phyloP scores from a whole-genome alignment of 1,140 invertebrate genomes.

The Leptinotarsa lineolata region DNA sequence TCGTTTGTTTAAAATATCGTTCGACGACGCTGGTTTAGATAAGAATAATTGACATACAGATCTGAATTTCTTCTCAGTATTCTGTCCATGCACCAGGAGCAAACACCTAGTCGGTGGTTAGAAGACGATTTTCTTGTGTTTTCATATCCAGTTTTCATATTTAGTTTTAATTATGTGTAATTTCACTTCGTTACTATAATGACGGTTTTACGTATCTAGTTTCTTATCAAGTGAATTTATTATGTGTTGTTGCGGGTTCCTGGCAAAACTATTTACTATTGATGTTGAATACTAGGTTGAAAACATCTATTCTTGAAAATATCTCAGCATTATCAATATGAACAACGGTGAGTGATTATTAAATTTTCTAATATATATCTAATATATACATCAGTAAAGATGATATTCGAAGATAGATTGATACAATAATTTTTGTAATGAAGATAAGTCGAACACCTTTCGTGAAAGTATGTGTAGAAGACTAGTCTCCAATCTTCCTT shows the following conservation, averaged over 20 bases:
- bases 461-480: too few species aligned
- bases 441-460: too few species aligned
- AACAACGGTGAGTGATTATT: too few species aligned
- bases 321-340: too few species aligned
- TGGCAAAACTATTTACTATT: too few species aligned
- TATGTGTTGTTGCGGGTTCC: not conserved
- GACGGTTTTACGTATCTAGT: not conserved
- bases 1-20: not conserved
- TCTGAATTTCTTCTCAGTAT: not conserved
- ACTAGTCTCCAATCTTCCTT: too few species aligned
- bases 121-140: not conserved
- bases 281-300: too few species aligned
- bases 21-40: slow-evolving; percentile 14
- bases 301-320: too few species aligned
- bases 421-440: too few species aligned
- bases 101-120: not conserved
- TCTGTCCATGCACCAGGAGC: not conserved
- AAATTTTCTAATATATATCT: too few species aligned
- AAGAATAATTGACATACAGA: slow-evolving; percentile 1
- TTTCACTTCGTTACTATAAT: not conserved
- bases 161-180: not conserved
- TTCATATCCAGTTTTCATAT: not conserved
- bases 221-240: not conserved
- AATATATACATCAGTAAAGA: too few species aligned
- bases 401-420: too few species aligned